phyloP scores from a whole-genome alignment of 2,888 invertebrate species.

The Agrochola macilenta region DNA sequence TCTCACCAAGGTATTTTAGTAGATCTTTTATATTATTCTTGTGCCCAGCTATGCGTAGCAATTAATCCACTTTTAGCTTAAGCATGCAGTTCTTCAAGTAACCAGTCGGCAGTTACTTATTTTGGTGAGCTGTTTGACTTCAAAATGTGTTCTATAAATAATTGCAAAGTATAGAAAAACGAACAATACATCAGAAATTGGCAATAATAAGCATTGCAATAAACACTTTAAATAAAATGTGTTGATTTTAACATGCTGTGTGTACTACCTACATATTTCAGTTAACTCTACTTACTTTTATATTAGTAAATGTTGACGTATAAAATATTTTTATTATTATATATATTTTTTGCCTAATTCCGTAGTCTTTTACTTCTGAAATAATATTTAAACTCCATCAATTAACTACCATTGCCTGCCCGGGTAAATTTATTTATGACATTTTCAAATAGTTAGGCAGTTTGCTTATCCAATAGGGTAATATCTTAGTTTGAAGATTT shows the following conservation, averaged over 20 bases:
- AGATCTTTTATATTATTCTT: slow-evolving; percentile 58
- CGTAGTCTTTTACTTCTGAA: no score
- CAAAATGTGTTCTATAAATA: slow-evolving; percentile 7
- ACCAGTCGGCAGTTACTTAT: slow-evolving; percentile 11
- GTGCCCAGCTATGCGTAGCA: slow-evolving; percentile 46
- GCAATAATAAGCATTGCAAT: not conserved
- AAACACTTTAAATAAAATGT: not conserved
- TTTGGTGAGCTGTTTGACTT: slow-evolving; percentile 12
- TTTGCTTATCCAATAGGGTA: not conserved
- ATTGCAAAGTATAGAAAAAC: not conserved
- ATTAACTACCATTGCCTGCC: not conserved
- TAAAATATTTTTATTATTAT: not conserved
- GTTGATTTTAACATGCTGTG: not conserved
- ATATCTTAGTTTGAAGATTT: not conserved
- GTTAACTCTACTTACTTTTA: not conserved
- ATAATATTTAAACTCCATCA: not conserved
- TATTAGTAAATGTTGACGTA: not conserved
- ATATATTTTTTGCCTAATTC: not conserved
- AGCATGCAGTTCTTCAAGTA: slow-evolving; percentile 43
- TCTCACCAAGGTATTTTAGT: slow-evolving; percentile 61
- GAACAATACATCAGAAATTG: not conserved
- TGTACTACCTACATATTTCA: not conserved
- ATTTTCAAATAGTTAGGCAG: not conserved
- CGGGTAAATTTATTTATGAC: not conserved
- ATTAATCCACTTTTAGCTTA: slow-evolving; percentile 53